A percentile compares a stretch with the other conserved stretches of the same genome.
Evolutionary conservation across 2,113 vertebrate species (phyloP).

Genomic region (Myrmecobius fasciatus): DNA sequence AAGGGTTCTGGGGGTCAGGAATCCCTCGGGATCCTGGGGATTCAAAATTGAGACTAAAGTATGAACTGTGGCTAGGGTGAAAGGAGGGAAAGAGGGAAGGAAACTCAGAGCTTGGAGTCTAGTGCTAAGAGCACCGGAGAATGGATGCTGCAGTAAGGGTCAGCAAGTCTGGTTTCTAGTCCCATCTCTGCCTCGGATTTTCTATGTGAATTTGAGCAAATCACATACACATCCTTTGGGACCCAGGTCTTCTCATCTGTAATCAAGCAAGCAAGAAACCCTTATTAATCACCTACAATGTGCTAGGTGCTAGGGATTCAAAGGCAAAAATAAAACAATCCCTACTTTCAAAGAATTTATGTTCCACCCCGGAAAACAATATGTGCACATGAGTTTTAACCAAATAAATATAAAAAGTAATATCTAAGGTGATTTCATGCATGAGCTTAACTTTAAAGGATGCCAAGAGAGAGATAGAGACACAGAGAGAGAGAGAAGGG

Average conservation of each 20-base stretch:
- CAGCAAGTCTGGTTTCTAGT: background rate
- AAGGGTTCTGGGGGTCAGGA: background rate
- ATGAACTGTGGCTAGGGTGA: background rate
- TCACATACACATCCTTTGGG: background rate
- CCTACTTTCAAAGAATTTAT: background rate
- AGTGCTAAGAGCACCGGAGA: background rate
- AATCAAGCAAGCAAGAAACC: background rate
- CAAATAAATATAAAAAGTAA: background rate
- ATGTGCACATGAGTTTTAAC: background rate
- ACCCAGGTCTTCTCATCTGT: background rate
- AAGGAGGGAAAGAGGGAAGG: background rate
- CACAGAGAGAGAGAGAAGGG: too few species aligned
- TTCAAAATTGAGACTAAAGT: background rate
- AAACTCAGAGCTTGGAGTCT: background rate
- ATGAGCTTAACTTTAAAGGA: too few species aligned
- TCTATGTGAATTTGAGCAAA: background rate
- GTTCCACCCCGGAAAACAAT: background rate
- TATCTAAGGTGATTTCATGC: background rate
- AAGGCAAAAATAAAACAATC: background rate
- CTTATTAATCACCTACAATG: background rate
- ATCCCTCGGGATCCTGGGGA: background rate
- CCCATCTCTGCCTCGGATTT: background rate
- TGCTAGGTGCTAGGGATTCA: background rate
- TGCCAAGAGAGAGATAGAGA: too few species aligned
- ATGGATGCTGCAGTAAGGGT: background rate